phyloP scores from a whole-genome alignment of 2,888 invertebrate genomes.

The Caenorhabditis uteleia region DNA sequence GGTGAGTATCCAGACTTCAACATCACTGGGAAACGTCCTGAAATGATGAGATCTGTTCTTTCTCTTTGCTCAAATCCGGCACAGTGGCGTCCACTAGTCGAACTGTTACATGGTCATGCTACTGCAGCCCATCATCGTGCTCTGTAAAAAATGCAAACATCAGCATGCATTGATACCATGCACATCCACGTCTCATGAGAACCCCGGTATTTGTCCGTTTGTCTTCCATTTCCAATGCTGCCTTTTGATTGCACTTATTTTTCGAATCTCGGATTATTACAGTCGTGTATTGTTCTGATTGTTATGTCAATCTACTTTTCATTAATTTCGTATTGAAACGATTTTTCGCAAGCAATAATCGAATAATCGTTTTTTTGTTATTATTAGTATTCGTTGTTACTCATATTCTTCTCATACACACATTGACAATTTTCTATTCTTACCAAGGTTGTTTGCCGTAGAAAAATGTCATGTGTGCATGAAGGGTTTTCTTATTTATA shows the following conservation, averaged over 20 bases:
- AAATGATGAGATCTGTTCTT: slow-evolving; percentile 57
- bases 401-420: no score
- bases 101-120: slow-evolving; percentile 30
- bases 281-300: neutral
- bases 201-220: slow-evolving; percentile 33
- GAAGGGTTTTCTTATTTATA: no score
- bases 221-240: slow-evolving; percentile 17
- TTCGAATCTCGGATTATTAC: neutral
- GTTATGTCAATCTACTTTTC: slow-evolving; percentile 7
- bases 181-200: slow-evolving; percentile 20
- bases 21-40: slow-evolving; percentile 41
- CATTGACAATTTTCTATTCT: no score
- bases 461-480: no score
- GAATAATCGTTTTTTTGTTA: no score
- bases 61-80: slow-evolving; percentile 49
- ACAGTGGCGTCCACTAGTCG: slow-evolving; percentile 35
- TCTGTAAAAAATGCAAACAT: slow-evolving; percentile 6
- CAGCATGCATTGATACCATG: neutral
- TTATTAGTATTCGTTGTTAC: no score
- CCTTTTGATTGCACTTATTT: slow-evolving; percentile 2
- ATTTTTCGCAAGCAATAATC: no score
- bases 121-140: slow-evolving; percentile 40
- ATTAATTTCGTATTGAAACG: no score
- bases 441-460: no score
- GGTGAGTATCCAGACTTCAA: slow-evolving; percentile 55